Evolutionary conservation across 37 sponge, comb jelly and placozoan species (phyloP), one percentile per base, ranked within the genome.

Genomic region (Geodia barretti): DNA sequence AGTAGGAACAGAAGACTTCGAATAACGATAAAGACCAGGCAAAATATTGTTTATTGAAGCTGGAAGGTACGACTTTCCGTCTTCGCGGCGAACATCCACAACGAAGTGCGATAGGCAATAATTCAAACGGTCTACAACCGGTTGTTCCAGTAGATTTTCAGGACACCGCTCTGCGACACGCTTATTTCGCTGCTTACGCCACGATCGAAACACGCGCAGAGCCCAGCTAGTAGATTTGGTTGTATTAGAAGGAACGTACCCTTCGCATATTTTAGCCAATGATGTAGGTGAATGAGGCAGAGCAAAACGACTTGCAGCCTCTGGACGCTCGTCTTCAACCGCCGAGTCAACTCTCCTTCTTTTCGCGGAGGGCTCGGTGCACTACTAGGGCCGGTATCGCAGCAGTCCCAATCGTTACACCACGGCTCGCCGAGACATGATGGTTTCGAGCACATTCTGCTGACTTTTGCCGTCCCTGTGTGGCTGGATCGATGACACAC

Each of bases 221-320:
- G 71, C 71, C 71, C 71, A 70, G 9, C 39, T 24, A 70, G 71
- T 70, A 35, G n/a, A n/a, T 35, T 34, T 70, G 39, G 39, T 9
- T 24, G 71, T n/a, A n/a, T n/a, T n/a, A n/a, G n/a, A n/a, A n/a
- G n/a, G n/a, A n/a, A n/a, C n/a, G n/a, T n/a, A n/a, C n/a, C n/a
- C n/a, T n/a, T n/a, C n/a, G 54, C 54, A 47, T 47, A 47, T 47
- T 47, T 47, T 47, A 47, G 54, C 54, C 54, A 47, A 17, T 47
- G 54, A 47, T 47, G 54, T 47, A 47, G 54, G 54, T 47, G 54
- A 47, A 47, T 47, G 54, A 47, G 54, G 54, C 54, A 47, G 54
- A 47, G 11, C 54, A 47, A 47, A 47, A 47, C 54, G 54, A 47
- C 54, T 47, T 47, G 11, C 54, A 47, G 54, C 54, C 14, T 47